Base-by-base conservation (phyloP, 2,888 invertebrate genomes). In the Rugalucina vietnamica region DNA sequence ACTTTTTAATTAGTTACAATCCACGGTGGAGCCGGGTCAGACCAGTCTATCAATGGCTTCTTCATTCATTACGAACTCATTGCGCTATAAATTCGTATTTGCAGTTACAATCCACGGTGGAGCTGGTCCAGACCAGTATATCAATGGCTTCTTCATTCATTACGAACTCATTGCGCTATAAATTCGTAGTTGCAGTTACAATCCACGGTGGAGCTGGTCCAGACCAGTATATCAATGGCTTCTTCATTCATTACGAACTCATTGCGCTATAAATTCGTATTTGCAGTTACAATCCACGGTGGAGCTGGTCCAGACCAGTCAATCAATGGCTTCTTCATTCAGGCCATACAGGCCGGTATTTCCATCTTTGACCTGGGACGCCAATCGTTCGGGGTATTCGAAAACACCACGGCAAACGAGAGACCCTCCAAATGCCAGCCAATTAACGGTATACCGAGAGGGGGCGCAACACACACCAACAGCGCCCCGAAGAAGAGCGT, bases 381-480 rank as follows among this genome's bases (percentile, higher is more conserved):
- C 50, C 73, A 80, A 43, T 54, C 88, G 2, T 86, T 78, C 49
- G 88, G 88, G 8, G 78, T 29, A 27, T 79, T 72, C 57, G 37
- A 29, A n/a, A 84, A 84, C 32, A 71, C 65, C 2, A 82, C 81
- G 8, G 21, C 29, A 14, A 65, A 73, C 43, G 85, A 81, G 37
- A 76, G 81, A 4, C 84, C 88, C 8, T 81, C 86, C 1, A 10
- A 49, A 1, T 88, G 88, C 71, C 82, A 86, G 37, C 43, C 82
- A 24, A 69, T 50, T 18, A n/a, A 72, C 18, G 14, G n/a, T 49
- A 75, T 75, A 8, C 37, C 60, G 8, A 24, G 72, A 72, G 84
- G 84, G 43, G 88, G 88, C 10, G 78, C 82, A 34, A 88, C 88
- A 34, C 88, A 88, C 57, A 81, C 82, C 14, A 81, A 79, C 39